Conservation (phyloP, 2,888 invertebrate species). For the Perdita meconis region DNA sequence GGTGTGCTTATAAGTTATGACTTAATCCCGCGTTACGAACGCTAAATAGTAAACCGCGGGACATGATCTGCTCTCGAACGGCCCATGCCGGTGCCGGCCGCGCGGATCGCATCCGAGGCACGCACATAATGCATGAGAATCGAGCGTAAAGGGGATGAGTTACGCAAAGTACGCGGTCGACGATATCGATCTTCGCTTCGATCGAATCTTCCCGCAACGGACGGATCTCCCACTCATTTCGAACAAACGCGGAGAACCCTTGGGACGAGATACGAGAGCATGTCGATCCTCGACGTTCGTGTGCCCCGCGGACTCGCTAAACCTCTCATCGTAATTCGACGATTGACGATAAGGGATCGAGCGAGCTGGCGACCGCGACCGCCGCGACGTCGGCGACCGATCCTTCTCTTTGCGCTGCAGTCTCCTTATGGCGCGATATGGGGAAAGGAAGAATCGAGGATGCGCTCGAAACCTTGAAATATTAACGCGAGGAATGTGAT, state of each 20-base stretch:
- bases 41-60: constrained; percentile 68
- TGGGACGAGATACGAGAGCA: constrained; percentile 30
- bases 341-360: constrained; percentile 66
- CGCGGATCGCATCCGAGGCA: constrained; percentile 16
- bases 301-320: constrained; percentile 60
- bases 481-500: too few relatives aligned
- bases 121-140: constrained; percentile 55
- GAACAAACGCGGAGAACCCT: constrained; percentile 33
- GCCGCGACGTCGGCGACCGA: constrained; percentile 21
- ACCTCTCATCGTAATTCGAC: constrained; percentile 67
- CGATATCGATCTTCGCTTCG: constrained; percentile 75
- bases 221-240: constrained; percentile 55
- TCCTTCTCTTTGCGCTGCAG: constrained; percentile 7
- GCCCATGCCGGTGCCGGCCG: constrained; percentile 56
- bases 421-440: constrained; percentile 12
- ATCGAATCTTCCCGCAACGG: constrained; percentile 64
- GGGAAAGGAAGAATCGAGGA: constrained; percentile 6
- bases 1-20: constrained; percentile 75
- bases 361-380: constrained; percentile 12
- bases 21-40: constrained; percentile 77
- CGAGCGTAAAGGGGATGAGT: constrained; percentile 68
- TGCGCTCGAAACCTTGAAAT: constrained; percentile 24
- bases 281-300: constrained; percentile 39
- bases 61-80: constrained; percentile 65
- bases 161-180: constrained; percentile 71